A percentile compares a stretch with the other conserved stretches of the same genome.
Conservation (phyloP, 1,140 invertebrate genomes). For the Globodera rostochiensis region DNA sequence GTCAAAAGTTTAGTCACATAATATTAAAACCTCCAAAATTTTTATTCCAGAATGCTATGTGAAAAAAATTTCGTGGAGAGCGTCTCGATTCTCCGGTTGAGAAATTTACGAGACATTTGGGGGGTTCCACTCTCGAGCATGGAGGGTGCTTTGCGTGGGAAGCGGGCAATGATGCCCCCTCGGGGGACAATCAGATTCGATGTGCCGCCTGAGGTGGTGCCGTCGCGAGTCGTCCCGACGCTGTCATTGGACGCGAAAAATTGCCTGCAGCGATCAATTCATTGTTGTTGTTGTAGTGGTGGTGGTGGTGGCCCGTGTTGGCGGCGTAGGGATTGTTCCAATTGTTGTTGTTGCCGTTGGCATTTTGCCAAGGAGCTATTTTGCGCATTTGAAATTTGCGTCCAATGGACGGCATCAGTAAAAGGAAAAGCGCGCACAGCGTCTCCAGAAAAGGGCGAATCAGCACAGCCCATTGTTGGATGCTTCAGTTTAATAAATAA, state of each 20-base stretch:
- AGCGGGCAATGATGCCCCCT: no score
- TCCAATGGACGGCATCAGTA: not conserved
- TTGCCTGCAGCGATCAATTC: not conserved
- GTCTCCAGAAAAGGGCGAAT: not conserved
- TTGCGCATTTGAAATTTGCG: constrained; percentile 13
- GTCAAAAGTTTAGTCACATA: no score
- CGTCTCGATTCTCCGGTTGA: no score
- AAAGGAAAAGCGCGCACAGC: not conserved
- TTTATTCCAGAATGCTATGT: no score
- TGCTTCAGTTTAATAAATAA: not conserved
- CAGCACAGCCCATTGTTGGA: not conserved
- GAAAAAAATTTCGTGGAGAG: no score
- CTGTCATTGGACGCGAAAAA: not conserved
- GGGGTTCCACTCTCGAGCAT: no score
- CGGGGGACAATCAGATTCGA: not conserved
- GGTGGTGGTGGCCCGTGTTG: not conserved
- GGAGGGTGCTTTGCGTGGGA: no score
- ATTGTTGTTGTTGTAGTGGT: not conserved
- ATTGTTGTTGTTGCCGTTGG: not conserved
- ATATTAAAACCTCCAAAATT: no score
- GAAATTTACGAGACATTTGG: no score
- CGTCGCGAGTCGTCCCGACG: not conserved
- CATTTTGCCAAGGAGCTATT: not conserved
- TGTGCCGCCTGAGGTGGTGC: not conserved
- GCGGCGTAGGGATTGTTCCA: not conserved